Evolutionary conservation across 1,140 invertebrate genomes (phyloP), one percentile per base, ranked within the genome.

Genomic region (Sesamia nonagrioides): DNA sequence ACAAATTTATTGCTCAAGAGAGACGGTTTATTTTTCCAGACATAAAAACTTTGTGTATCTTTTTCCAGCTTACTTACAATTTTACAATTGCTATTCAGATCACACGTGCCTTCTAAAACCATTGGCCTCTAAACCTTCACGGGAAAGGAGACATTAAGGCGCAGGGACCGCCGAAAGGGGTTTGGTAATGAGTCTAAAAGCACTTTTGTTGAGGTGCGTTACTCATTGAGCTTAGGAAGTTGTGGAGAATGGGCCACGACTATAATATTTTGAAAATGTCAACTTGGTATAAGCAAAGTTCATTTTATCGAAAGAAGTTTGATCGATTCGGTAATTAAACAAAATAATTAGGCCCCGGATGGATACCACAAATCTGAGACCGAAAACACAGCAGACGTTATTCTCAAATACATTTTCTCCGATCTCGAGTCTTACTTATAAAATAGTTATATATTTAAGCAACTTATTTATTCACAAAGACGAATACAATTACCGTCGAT

Each of bases 121-220:
- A 50, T 75, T 75, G 58, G 27, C 73, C 58, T 75, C 33, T 50
- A 52, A 75, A 75, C 42, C 42, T 75, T 50, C 58, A 75, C 56
- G n/a, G 42, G 40, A 75, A 75, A 45, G 40, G 42, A 40, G 58
- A 75, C 58, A 75, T 75, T 37, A 75, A 63, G 42, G 56, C 21
- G 72, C 18, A 48, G 21, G 58, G 56, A 61, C 35, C 72, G 18
- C 42, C 42, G 42, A 75, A 75, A 75, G 73, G 58, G 72, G 73
- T 75, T 63, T 27, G 27, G 42, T 75, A 75, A 75, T 75, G 73
- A 75, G 58, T 50, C 40, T 75, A 52, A 75, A 75, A 75, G 73
- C 73, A 63, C 73, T 75, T 75, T 40, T 18, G 52, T 75, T 75
- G 56, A 75, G 73, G 58, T 48, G 50, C 37, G 73, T 75, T 61